Percentiles rank a stretch among this genome's conserved stretches.
phyloP scores from a whole-genome alignment of 2,888 invertebrate genomes.

The Oscheius sp. region DNA sequence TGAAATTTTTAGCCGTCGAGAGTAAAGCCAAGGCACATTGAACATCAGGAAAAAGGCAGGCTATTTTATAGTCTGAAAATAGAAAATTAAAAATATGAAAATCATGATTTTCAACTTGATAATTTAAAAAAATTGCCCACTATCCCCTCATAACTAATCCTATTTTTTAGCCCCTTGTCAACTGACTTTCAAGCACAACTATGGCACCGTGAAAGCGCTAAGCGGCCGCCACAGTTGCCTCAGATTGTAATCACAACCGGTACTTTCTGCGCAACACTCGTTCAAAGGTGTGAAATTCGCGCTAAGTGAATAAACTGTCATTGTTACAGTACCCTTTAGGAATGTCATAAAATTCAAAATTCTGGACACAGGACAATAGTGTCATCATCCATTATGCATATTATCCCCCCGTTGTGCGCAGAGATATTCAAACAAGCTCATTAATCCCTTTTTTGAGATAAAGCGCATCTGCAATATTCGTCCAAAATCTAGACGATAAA shows the following conservation, averaged over 20 bases:
- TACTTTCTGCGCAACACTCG: slow-evolving; percentile 1
- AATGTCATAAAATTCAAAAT: not conserved
- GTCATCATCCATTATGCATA: slow-evolving; percentile 8
- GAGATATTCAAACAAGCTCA: slow-evolving; percentile 7
- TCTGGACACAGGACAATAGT: slow-evolving; percentile 4
- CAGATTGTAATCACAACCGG: slow-evolving; percentile 14
- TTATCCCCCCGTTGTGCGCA: not conserved
- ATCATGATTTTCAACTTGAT: too few species aligned
- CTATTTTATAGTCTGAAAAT: slow-evolving; percentile 49
- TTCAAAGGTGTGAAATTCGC: slow-evolving; percentile 17
- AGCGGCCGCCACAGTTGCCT: slow-evolving; percentile 18
- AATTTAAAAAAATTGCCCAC: not conserved
- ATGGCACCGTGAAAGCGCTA: too few species aligned
- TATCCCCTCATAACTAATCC: not conserved
- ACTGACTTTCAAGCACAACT: too few species aligned
- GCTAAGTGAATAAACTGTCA: not conserved
- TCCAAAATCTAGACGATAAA: not conserved
- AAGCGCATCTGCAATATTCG: too few species aligned
- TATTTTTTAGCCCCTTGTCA: too few species aligned
- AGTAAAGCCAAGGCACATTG: slow-evolving; percentile 47
- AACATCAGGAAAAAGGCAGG: slow-evolving; percentile 47
- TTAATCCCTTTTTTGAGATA: too few species aligned
- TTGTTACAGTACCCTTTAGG: not conserved
- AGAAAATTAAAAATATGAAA: not conserved
- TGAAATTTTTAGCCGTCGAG: slow-evolving; percentile 30